Conservation (phyloP, 2,888 invertebrate genomes). For the Tetragonisca angustula region DNA sequence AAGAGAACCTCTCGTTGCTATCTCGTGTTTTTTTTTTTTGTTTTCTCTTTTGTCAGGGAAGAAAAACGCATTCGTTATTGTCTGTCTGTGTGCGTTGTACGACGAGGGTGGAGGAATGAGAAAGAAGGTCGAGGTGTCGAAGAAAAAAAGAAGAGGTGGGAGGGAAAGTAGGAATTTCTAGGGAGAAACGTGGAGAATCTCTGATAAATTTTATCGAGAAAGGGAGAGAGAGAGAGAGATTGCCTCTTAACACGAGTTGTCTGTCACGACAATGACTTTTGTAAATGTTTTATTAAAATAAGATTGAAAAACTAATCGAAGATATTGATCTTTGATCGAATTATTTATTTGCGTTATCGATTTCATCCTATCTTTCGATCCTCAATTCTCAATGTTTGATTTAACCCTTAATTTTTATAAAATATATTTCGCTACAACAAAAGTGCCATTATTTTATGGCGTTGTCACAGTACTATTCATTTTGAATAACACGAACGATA, state of each 20-base stretch:
- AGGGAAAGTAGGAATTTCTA: neutral
- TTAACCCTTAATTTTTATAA: too few relatives aligned
- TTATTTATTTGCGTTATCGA: too few relatives aligned
- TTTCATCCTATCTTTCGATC: too few relatives aligned
- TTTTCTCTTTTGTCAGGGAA: neutral
- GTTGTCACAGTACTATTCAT: too few relatives aligned
- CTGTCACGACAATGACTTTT: too few relatives aligned
- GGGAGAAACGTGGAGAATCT: neutral
- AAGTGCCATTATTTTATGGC: too few relatives aligned
- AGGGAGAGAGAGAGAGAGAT: slow-evolving; percentile 42
- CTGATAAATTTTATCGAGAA: neutral
- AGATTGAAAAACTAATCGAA: too few relatives aligned
- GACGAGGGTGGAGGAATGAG: neutral
- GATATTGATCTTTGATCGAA: too few relatives aligned
- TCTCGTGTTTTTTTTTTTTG: neutral
- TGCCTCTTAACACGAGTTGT: slow-evolving; percentile 38
- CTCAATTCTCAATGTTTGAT: too few relatives aligned
- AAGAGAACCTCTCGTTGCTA: slow-evolving; percentile 33
- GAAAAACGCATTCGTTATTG: neutral
- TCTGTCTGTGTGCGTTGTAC: neutral
- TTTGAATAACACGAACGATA: too few relatives aligned
- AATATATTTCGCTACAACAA: too few relatives aligned
- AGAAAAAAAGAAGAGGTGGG: neutral
- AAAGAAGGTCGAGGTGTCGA: neutral
- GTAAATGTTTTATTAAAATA: too few relatives aligned